phyloP scores from a whole-genome alignment of 2,888 invertebrate species.

The Agonum fuliginosum region DNA sequence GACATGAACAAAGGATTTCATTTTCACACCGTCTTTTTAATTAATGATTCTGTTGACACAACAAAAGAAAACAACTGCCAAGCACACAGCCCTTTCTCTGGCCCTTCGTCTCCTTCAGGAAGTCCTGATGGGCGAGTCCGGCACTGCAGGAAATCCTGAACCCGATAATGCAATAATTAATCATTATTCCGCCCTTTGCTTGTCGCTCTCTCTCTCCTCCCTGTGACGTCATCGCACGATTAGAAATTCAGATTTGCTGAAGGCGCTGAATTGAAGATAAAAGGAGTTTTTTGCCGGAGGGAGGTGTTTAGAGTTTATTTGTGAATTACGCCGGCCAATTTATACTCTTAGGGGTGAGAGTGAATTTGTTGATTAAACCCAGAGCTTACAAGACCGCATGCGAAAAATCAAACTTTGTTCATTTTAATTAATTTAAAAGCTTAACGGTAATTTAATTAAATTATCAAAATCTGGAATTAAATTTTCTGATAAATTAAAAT shows the following conservation, averaged over 20 bases:
- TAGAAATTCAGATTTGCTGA: conserved; percentile 41
- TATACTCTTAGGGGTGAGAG: not conserved
- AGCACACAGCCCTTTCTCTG: not conserved
- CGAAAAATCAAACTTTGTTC: not conserved
- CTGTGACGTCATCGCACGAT: conserved; percentile 17
- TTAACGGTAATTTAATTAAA: no score
- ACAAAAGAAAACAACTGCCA: conserved; percentile 25
- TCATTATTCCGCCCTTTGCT: conserved; percentile 56
- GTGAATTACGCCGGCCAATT: conserved; percentile 16
- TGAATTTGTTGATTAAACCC: not conserved
- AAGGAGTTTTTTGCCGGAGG: conserved; percentile 1
- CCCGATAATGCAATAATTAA: conserved; percentile 54
- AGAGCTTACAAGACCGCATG: not conserved
- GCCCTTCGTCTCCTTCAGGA: not conserved
- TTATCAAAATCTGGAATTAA: no score
- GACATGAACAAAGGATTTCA: no score
- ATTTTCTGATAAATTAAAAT: no score
- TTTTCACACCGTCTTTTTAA: not conserved
- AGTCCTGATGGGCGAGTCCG: not conserved
- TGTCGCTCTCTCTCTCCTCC: conserved; percentile 20
- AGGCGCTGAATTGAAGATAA: conserved; percentile 31
- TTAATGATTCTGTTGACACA: conserved; percentile 1
- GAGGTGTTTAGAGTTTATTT: conserved; percentile 18
- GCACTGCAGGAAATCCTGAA: conserved; percentile 14
- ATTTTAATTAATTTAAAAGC: no score